phyloP scores from a whole-genome alignment of 2,113 vertebrate genomes.

The Piprites chloris region DNA sequence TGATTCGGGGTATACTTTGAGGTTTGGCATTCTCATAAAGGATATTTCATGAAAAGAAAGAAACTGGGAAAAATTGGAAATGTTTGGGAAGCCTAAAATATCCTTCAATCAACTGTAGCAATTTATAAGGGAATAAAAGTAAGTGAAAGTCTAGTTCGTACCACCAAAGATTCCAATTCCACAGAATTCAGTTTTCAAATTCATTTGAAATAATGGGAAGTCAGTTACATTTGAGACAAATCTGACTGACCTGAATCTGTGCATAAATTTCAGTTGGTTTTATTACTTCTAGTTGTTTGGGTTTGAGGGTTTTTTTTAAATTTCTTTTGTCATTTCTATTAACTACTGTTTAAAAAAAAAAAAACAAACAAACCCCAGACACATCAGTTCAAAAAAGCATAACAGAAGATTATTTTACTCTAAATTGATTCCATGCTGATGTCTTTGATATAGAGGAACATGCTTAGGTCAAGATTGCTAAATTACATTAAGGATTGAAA shows the following conservation, averaged over 20 bases:
- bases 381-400: background rate
- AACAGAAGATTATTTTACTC: background rate
- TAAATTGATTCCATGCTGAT: background rate
- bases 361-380: background rate
- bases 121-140: background rate
- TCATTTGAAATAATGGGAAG: background rate
- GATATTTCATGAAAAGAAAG: background rate
- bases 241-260: background rate
- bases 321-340: background rate
- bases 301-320: background rate
- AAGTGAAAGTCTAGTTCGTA: background rate
- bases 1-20: background rate
- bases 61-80: background rate
- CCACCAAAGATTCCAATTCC: background rate
- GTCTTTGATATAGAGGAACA: background rate
- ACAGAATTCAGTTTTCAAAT: background rate
- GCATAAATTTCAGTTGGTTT: background rate
- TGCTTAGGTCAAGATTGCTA: background rate
- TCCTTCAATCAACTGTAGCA: background rate
- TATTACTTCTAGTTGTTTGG: background rate
- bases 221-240: background rate
- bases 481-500: background rate
- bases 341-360: background rate
- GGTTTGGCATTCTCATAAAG: background rate
- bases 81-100: background rate